Base-by-base conservation (phyloP, 2,113 vertebrate species). In the Cyanoderma ruficeps region DNA sequence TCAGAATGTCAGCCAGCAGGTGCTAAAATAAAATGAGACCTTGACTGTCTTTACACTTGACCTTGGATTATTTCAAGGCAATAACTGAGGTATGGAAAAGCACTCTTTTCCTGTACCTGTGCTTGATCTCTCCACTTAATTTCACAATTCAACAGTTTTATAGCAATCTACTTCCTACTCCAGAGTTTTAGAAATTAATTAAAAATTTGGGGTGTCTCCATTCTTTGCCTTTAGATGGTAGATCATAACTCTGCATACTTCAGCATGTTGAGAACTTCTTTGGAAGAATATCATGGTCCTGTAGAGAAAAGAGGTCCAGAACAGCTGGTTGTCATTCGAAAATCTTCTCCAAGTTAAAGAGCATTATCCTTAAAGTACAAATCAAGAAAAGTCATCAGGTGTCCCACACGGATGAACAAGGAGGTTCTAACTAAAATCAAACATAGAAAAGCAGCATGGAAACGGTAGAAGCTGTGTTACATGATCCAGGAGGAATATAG, bases 1-100 rank as follows among this genome's bases (percentile, higher is more conserved):
- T 1, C 9, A 2, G 17, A 90, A 50, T 13, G 13, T 42, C 82
- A 90, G 28, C 47, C 71, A 87, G 44, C 33, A 68, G 83, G 23
- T 68, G 69, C 49, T 82, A 71, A 95, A 92, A 71, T 50, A 22
- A 94, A 90, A 89, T 50, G 52, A 64, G 52, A 78, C 80, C 90
- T 94, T 92, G 80, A 67, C 65, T 92, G 37, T 15, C 28, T 81
- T 93, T 61, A 75, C 22, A 41, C 15, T 52, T 60, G 31, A 87
- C 80, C 80, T 87, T 75, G 69, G 31, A 59, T 89, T 78, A 82
- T 39, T 93, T 90, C 76, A 92, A 89, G 37, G 71, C 15, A 52
- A 22, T 68, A 90, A 78, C 3, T 39, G 79, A 87, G 31, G 37
- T 89, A 71, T 84, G 69, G 76, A 53, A 87, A 93, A 81, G 4